These are phyloP conservation scores for Lepus europaeus DNA, from an alignment of 2,113 vertebrate species.

Conservation along the genomic window DNA sequence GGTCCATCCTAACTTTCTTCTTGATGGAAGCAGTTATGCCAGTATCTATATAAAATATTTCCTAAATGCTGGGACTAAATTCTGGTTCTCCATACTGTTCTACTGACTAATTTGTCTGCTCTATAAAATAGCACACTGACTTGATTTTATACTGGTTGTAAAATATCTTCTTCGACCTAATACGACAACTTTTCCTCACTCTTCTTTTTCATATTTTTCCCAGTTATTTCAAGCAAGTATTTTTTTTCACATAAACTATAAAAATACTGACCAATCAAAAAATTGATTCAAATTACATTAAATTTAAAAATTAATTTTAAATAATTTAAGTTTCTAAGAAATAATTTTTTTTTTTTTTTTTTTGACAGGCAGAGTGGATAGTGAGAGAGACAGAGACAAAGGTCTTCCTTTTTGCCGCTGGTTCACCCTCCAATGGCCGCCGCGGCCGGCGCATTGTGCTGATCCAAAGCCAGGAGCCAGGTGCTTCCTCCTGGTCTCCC, in stretches of 20 bases:
- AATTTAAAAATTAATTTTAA: slow-evolving; percentile 20
- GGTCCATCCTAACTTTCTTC: not conserved
- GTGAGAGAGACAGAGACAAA: no score
- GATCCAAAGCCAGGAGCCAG: no score
- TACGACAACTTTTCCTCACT: not conserved
- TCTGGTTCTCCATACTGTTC: not conserved
- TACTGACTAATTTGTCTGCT: not conserved
- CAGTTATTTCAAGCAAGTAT: not conserved
- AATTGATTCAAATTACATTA: slow-evolving; percentile 12
- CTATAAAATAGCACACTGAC: not conserved
- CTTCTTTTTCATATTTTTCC: not conserved
- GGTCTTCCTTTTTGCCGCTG: no score
- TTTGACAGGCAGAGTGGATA: no score
- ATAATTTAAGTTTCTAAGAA: not conserved
- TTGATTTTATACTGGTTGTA: not conserved
- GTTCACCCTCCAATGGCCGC: no score
- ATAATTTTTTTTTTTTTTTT: no score
- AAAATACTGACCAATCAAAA: slow-evolving; percentile 24
- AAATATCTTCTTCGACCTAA: slow-evolving; percentile 5
- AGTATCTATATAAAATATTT: not conserved
- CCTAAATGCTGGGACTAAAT: not conserved
- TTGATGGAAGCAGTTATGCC: not conserved
- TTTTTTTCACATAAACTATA: not conserved
- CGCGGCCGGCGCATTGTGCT: no score
- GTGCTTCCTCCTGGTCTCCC: no score